These are phyloP conservation scores for Pteropus alecto DNA, from an alignment of 2,113 vertebrate genomes.

Conservation along the genomic window DNA sequence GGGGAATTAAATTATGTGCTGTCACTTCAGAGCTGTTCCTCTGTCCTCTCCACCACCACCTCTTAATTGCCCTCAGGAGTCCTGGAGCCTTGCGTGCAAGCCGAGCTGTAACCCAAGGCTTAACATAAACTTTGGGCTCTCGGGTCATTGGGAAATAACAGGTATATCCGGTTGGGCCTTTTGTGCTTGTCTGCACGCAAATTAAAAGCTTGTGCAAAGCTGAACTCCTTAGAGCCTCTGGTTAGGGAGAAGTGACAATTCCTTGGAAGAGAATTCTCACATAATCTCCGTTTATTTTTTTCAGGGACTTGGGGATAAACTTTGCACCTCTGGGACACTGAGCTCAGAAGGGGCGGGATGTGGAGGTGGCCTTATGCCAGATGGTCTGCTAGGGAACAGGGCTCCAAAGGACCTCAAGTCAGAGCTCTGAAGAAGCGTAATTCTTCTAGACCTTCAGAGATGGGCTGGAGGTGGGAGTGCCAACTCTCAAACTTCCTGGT, in stretches of 20 bases:
- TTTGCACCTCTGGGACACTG: slow-evolving; percentile 75
- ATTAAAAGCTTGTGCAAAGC: slow-evolving; percentile 83
- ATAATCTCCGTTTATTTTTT: slow-evolving; percentile 78
- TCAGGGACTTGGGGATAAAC: slow-evolving; percentile 47
- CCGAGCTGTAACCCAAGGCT: slow-evolving; percentile 86
- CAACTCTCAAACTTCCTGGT: background rate
- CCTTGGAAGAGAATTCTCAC: slow-evolving; percentile 74
- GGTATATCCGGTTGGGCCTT: slow-evolving; percentile 89
- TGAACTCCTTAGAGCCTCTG: slow-evolving; percentile 81
- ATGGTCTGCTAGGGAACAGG: background rate
- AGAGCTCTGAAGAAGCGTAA: background rate
- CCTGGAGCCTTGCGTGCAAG: slow-evolving; percentile 87
- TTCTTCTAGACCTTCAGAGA: background rate
- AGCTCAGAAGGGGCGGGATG: slow-evolving; percentile 44
- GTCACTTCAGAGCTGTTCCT: slow-evolving; percentile 80
- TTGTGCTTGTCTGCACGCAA: slow-evolving; percentile 85
- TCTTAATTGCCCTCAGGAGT: slow-evolving; percentile 80
- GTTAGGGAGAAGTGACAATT: slow-evolving; percentile 75
- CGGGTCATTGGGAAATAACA: slow-evolving; percentile 89
- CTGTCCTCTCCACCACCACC: slow-evolving; percentile 78
- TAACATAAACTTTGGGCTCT: slow-evolving; percentile 85
- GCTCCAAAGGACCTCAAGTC: background rate
- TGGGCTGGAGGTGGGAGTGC: too few relatives aligned
- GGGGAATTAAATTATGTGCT: slow-evolving; percentile 78
- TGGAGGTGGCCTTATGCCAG: slow-evolving; percentile 59